Evolutionary conservation across 2,113 vertebrate genomes (phyloP).

Genomic region (Henicopernis longicauda): DNA sequence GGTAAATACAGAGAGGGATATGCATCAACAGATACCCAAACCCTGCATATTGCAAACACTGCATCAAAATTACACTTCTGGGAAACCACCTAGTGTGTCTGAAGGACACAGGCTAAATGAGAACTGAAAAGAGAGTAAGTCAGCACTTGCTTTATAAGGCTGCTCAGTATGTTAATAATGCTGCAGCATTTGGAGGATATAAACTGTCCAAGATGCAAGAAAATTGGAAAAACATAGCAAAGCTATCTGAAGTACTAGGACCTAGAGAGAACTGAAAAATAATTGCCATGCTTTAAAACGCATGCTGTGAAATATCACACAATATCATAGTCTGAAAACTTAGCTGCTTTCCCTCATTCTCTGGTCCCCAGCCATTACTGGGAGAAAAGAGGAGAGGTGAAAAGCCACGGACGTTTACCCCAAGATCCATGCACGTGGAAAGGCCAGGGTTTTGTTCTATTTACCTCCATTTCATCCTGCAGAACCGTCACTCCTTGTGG

Average conservation of each 20-base stretch:
- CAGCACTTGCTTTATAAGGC: neutral
- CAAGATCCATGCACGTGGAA: neutral
- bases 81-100: neutral
- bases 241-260: neutral
- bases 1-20: neutral
- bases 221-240: neutral
- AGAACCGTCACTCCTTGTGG: neutral
- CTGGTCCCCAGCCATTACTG: neutral
- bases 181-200: neutral
- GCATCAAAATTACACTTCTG: neutral
- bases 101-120: neutral
- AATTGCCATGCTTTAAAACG: neutral
- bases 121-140: neutral
- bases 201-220: neutral
- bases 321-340: neutral
- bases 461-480: neutral
- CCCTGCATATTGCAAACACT: neutral
- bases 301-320: neutral
- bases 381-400: neutral
- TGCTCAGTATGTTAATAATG: neutral
- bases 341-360: neutral
- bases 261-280: neutral
- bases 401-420: accelerated
- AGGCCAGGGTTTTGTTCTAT: accelerated
- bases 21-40: neutral